phyloP scores from a whole-genome alignment of 1,140 invertebrate species.

The Araneus ventricosus region DNA sequence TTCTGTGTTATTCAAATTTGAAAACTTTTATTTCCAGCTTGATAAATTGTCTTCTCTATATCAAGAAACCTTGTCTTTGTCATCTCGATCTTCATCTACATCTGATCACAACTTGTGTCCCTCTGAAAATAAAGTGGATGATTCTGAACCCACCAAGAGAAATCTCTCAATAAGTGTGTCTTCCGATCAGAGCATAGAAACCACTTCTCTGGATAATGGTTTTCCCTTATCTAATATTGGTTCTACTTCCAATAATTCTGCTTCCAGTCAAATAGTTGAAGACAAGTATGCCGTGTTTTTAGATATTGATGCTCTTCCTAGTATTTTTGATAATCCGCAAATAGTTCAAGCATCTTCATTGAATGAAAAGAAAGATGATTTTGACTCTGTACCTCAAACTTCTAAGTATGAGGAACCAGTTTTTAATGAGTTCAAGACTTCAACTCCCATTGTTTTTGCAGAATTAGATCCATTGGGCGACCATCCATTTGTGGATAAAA shows the following conservation, averaged over 20 bases:
- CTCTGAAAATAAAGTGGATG: background rate
- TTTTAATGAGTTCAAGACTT: conserved; percentile 78
- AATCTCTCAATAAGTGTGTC: conserved; percentile 13
- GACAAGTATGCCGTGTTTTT: conserved; percentile 76
- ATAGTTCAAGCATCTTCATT: conserved; percentile 25
- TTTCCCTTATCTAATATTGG: background rate
- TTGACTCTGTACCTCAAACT: background rate
- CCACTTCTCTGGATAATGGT: background rate
- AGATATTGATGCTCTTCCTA: conserved; percentile 72
- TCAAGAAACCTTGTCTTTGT: conserved; percentile 68
- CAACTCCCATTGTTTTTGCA: conserved; percentile 87
- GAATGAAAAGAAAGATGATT: background rate
- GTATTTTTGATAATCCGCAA: conserved; percentile 74
- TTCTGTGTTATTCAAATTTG: background rate
- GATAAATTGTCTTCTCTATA: conserved; percentile 63
- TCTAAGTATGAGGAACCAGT: conserved; percentile 76
- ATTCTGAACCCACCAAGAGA: conserved; percentile 21
- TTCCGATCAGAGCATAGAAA: background rate
- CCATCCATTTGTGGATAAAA: conserved; percentile 95
- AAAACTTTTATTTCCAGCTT: conserved; percentile 10
- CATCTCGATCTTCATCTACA: conserved; percentile 69
- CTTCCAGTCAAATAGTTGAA: conserved; percentile 14
- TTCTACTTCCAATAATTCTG: background rate
- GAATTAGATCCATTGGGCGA: conserved; percentile 94
- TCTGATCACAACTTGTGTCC: conserved; percentile 55